phyloP scores from a whole-genome alignment of 2,888 invertebrate species.

The Opisthograptis luteolata region DNA sequence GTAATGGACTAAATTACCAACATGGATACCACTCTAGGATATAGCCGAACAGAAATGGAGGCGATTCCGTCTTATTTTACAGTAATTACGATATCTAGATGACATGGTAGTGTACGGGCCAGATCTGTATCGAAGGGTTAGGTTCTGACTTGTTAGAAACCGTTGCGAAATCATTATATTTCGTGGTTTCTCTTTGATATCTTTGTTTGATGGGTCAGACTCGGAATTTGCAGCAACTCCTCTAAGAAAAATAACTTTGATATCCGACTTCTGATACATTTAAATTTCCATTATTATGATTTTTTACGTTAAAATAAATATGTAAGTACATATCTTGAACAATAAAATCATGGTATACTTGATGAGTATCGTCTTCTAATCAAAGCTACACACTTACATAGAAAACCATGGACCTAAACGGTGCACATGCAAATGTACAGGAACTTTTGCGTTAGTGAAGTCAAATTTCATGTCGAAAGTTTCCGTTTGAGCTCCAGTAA shows the following conservation, averaged over 20 bases:
- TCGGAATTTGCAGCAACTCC: not conserved
- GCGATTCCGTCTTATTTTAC: constrained; percentile 30
- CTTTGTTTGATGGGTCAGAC: not conserved
- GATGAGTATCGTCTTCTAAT: no score
- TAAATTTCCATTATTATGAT: not conserved
- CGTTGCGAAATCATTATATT: not conserved
- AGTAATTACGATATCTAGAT: constrained; percentile 33
- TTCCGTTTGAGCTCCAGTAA: no score
- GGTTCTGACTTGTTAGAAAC: constrained; percentile 19
- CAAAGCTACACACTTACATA: no score
- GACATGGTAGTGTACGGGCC: constrained; percentile 25
- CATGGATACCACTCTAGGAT: constrained; percentile 27
- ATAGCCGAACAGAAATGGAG: constrained; percentile 30
- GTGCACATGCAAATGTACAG: no score
- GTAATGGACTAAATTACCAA: constrained; percentile 43
- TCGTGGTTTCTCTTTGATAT: constrained; percentile 1
- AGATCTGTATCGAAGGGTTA: constrained; percentile 30
- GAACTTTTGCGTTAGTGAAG: no score
- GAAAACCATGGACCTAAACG: no score
- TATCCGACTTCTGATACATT: not conserved
- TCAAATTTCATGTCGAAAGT: no score
- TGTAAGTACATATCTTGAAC: no score
- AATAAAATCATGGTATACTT: no score
- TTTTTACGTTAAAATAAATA: no score
- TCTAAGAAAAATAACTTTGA: not conserved